phyloP scores from a whole-genome alignment of 2,888 invertebrate genomes.

The Leptopilina myrica region DNA sequence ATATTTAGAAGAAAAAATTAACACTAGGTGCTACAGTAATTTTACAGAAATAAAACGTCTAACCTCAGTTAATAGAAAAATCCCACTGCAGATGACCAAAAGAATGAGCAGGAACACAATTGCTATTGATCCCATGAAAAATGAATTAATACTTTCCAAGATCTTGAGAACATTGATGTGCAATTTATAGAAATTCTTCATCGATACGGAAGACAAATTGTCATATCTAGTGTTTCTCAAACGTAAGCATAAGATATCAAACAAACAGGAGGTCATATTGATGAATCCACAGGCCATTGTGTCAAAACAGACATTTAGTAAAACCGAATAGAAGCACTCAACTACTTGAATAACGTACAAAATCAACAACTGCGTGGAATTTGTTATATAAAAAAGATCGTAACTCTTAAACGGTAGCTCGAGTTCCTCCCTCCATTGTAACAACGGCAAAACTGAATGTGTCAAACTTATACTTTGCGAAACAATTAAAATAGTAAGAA shows the following conservation, averaged over 20 bases:
- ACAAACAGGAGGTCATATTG: neutral
- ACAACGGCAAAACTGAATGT: neutral
- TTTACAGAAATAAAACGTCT: neutral
- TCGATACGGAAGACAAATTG: neutral
- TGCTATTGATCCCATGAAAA: neutral
- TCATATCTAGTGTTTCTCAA: neutral
- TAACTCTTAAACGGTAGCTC: neutral
- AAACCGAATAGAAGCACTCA: neutral
- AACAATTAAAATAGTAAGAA: neutral
- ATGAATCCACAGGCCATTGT: neutral
- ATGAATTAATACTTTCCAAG: neutral
- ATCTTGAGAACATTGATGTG: neutral
- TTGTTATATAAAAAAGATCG: neutral
- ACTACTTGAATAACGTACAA: neutral
- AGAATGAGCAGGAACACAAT: neutral
- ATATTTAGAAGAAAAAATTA: too few relatives aligned
- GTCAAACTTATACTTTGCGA: neutral
- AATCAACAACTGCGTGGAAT: neutral
- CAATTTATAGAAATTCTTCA: neutral
- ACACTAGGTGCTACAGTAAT: too few relatives aligned
- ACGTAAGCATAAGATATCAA: neutral
- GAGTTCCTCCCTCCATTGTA: neutral
- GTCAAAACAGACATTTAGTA: neutral
- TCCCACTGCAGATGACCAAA: neutral
- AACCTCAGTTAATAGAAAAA: slow-evolving; percentile 8